phyloP scores from a whole-genome alignment of 2,888 invertebrate species.

The Aethes cnicana region DNA sequence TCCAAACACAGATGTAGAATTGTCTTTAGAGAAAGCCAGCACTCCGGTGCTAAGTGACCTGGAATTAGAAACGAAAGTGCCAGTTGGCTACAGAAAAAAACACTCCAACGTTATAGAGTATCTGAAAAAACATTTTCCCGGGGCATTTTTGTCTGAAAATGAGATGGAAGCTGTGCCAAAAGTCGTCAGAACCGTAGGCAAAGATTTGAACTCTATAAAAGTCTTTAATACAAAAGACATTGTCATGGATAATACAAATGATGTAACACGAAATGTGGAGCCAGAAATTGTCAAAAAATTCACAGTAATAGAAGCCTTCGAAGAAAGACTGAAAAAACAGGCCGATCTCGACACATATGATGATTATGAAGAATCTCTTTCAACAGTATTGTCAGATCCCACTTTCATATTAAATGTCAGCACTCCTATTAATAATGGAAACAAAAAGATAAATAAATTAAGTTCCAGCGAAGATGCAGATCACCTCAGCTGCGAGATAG shows the following conservation, averaged over 20 bases:
- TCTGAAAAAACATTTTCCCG: conserved; percentile 48
- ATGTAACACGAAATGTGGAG: conserved; percentile 24
- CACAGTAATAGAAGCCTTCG: conserved; percentile 29
- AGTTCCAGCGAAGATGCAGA: no score
- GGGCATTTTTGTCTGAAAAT: conserved; percentile 41
- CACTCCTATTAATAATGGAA: no score
- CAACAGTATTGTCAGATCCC: background rate
- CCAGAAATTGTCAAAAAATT: conserved; percentile 40
- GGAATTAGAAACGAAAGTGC: background rate
- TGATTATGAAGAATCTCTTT: conserved; percentile 21
- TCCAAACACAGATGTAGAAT: conserved; percentile 16
- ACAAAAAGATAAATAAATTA: no score
- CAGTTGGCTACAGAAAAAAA: conserved; percentile 35
- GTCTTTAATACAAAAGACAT: conserved; percentile 42
- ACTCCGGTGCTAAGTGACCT: conserved; percentile 11
- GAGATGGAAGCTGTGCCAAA: conserved; percentile 31
- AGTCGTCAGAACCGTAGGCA: conserved; percentile 50
- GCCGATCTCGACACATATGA: conserved; percentile 9
- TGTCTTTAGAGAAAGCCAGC: conserved; percentile 5
- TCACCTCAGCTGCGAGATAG: conserved; percentile 32
- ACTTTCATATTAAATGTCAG: no score
- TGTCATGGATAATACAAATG: conserved; percentile 8
- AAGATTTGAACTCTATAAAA: conserved; percentile 45
- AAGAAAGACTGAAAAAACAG: conserved; percentile 34
- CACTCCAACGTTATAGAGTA: conserved; percentile 45